Evolutionary conservation across 2,888 invertebrate genomes (phyloP), one percentile per base, ranked within the genome.

Genomic region (Drosophila mercatorum): DNA sequence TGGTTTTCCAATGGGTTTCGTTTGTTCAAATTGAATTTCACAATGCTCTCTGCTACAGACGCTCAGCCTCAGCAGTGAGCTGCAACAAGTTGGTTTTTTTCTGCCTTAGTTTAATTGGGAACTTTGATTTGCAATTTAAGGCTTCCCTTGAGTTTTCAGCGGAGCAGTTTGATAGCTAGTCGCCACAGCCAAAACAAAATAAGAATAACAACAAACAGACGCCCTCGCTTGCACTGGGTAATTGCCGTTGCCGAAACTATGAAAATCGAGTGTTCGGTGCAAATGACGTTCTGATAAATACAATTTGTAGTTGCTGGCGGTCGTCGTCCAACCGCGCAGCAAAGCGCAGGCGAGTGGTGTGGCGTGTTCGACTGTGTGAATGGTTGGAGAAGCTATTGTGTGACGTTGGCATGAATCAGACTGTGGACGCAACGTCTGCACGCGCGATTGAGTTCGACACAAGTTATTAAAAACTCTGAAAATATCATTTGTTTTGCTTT

Each of bases 241-340:
- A 43, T 40, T 62, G 51, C n/a, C 44, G 65, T 59, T 38, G 38
- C 41, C 28, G 11, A 64, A 44, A 64, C 61, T 64, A 17, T 61
- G 64, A 75, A 78, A 68, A 60, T 46, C 57, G 68, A 75, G 43
- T 59, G 65, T 14, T 62, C 52, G 17, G 60, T 10, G 49, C 60
- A 77, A 77, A 77, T 77, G 70, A 69, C 73, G 78, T 77, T 77
- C 59, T 78, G 67, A 77, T 74, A 74, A 67, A 73, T 56, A 64
- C 28, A 60, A 64, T 56, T 64, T 64, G 65, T 62, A 49, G 62
- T 66, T 70, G 75, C 12, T 52, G 34, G 53, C 43, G 40, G 47
- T 44, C 41, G 40, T 53, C 57, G 40, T 17, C 28, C 61, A 43
- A 58, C 26, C 69, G 59, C 43, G 55, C 57, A 64, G 47, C 53